Conservation (phyloP, 2,888 invertebrate genomes). For the Galerucella pusilla region DNA sequence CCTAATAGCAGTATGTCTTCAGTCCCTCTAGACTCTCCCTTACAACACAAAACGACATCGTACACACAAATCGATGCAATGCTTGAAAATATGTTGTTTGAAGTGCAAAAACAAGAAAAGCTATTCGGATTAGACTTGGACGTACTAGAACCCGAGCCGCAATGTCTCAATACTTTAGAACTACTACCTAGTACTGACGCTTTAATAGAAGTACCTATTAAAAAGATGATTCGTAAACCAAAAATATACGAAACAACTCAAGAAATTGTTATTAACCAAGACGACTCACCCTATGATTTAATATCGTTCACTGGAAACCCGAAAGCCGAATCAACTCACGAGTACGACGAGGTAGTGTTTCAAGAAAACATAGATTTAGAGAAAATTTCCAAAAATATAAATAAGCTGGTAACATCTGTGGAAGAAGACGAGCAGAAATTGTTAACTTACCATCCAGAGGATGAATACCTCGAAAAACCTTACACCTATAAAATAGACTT, state of each 20-base stretch:
- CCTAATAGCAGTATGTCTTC: slow-evolving; percentile 55
- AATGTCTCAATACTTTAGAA: slow-evolving; percentile 60
- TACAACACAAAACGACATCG: slow-evolving; percentile 46
- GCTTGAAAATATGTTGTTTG: slow-evolving; percentile 63
- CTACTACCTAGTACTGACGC: slow-evolving; percentile 62
- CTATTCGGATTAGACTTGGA: slow-evolving; percentile 59
- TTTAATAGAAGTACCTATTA: slow-evolving; percentile 63
- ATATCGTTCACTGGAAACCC: slow-evolving; percentile 43
- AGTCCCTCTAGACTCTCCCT: slow-evolving; percentile 21
- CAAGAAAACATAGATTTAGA: slow-evolving; percentile 41
- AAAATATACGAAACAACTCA: slow-evolving; percentile 60
- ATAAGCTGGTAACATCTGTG: slow-evolving; percentile 50
- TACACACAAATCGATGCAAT: slow-evolving; percentile 64
- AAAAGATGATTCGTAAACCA: slow-evolving; percentile 57
- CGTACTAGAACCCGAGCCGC: slow-evolving; percentile 52
- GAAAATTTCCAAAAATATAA: slow-evolving; percentile 48
- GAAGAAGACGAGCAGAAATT: slow-evolving; percentile 51
- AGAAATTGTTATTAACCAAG: slow-evolving; percentile 52
- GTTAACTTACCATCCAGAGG: slow-evolving; percentile 48
- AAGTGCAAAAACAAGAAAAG: slow-evolving; percentile 63
- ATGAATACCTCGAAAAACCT: slow-evolving; percentile 49
- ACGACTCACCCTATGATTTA: slow-evolving; percentile 37
- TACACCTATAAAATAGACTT: slow-evolving; percentile 50
- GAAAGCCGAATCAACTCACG: slow-evolving; percentile 40
- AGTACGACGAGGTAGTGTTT: slow-evolving; percentile 55